These are phyloP conservation scores for Timandra comae DNA, from an alignment of 2,888 invertebrate species.

Conservation along the genomic window DNA sequence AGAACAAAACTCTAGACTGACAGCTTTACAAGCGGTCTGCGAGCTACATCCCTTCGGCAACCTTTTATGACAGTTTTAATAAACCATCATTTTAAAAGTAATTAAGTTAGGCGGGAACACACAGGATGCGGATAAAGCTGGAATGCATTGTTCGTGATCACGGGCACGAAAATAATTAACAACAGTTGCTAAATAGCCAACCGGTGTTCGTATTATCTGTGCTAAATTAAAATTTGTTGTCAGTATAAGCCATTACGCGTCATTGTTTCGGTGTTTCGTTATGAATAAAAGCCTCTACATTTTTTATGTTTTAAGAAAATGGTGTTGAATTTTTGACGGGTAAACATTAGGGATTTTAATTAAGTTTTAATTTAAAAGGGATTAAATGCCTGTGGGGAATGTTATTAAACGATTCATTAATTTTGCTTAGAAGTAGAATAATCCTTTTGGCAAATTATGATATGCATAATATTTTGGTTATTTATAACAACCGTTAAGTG, in stretches of 20 bases:
- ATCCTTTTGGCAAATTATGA: too few species aligned
- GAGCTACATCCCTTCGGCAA: background rate
- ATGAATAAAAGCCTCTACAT: too few species aligned
- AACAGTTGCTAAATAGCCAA: constrained; percentile 39
- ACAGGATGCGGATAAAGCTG: constrained; percentile 32
- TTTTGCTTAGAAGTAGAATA: too few species aligned
- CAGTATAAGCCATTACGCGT: constrained; percentile 8
- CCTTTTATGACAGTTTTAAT: constrained; percentile 13
- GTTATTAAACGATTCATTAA: too few species aligned
- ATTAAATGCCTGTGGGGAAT: too few species aligned
- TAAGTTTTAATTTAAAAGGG: too few species aligned
- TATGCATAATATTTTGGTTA: too few species aligned
- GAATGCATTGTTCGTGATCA: constrained; percentile 50
- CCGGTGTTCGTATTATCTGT: constrained; percentile 31
- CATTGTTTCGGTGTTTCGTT: background rate
- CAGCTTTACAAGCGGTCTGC: background rate
- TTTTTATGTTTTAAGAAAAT: background rate
- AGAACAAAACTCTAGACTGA: background rate
- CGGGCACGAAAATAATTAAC: constrained; percentile 50
- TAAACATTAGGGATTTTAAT: too few species aligned
- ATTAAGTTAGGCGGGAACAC: constrained; percentile 15
- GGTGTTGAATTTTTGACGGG: constrained; percentile 20
- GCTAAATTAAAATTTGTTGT: constrained; percentile 20
- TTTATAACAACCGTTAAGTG: too few species aligned
- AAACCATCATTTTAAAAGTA: constrained; percentile 16